Evolutionary conservation across 2,113 vertebrate genomes (phyloP).

Genomic region (Apaloderma vittatum): DNA sequence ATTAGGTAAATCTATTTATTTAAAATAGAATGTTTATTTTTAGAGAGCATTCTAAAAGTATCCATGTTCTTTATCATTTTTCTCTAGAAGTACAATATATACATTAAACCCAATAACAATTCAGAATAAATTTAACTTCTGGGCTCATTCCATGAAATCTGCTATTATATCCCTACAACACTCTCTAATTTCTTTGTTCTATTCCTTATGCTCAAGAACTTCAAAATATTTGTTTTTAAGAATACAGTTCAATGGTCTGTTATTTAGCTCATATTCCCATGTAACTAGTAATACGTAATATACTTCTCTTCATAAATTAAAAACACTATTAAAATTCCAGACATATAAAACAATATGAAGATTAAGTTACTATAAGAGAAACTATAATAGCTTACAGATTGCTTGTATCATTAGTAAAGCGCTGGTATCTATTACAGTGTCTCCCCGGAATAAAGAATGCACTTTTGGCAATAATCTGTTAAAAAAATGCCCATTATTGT

Average conservation of each 20-base stretch:
- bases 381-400: slow-evolving; percentile 84
- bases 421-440: slow-evolving; percentile 80
- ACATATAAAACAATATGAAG: slow-evolving; percentile 83
- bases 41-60: neutral
- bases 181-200: slow-evolving; percentile 72
- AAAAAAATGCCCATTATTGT: slow-evolving; percentile 80
- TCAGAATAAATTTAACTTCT: neutral
- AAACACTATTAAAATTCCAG: slow-evolving; percentile 84
- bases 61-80: neutral
- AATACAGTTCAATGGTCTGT: slow-evolving; percentile 50
- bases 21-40: neutral
- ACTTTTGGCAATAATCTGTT: slow-evolving; percentile 82
- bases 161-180: neutral
- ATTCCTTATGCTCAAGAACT: slow-evolving; percentile 63
- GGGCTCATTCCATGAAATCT: slow-evolving; percentile 12
- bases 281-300: slow-evolving; percentile 76
- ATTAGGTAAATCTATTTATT: neutral
- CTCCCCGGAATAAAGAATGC: slow-evolving; percentile 81
- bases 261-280: slow-evolving; percentile 73
- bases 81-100: neutral
- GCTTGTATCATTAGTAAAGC: slow-evolving; percentile 81
- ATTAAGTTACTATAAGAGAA: slow-evolving; percentile 84
- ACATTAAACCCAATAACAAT: neutral
- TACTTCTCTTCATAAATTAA: slow-evolving; percentile 79
- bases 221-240: slow-evolving; percentile 77